phyloP scores from a whole-genome alignment of 2,888 invertebrate species.

The Trichopria drosophilae region DNA sequence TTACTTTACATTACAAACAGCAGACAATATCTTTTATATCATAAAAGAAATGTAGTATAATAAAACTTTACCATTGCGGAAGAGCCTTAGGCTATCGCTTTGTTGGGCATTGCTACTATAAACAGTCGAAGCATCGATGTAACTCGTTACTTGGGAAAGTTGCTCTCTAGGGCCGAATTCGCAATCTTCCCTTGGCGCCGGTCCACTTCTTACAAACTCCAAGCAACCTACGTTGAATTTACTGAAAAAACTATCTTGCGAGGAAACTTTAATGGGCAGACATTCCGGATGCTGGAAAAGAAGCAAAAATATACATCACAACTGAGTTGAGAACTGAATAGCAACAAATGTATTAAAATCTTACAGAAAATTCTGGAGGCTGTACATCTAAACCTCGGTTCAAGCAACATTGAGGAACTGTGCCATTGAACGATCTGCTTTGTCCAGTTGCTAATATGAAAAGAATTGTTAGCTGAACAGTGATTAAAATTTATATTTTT shows the following conservation, averaged over 20 bases:
- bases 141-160: conserved; percentile 82
- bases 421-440: conserved; percentile 75
- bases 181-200: conserved; percentile 79
- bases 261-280: conserved; percentile 75
- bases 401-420: conserved; percentile 77
- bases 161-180: conserved; percentile 82
- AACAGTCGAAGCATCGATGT: conserved; percentile 78
- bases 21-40: too few relatives aligned
- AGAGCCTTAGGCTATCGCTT: conserved; percentile 74
- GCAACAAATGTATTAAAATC: background rate
- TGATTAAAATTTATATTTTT: background rate
- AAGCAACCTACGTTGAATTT: conserved; percentile 74
- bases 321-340: background rate
- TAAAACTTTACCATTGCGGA: conserved; percentile 72
- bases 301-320: background rate
- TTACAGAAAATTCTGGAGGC: conserved; percentile 67
- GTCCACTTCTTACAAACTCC: conserved; percentile 81
- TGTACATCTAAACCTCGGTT: conserved; percentile 66
- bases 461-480: background rate
- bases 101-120: conserved; percentile 71
- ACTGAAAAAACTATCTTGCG: conserved; percentile 73
- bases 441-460: conserved; percentile 67
- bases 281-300: conserved; percentile 79
- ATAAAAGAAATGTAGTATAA: too few relatives aligned
- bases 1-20: conserved; percentile 1